Conservation (phyloP, 2,113 vertebrate genomes). For the Eudyptes chrysolophus region DNA sequence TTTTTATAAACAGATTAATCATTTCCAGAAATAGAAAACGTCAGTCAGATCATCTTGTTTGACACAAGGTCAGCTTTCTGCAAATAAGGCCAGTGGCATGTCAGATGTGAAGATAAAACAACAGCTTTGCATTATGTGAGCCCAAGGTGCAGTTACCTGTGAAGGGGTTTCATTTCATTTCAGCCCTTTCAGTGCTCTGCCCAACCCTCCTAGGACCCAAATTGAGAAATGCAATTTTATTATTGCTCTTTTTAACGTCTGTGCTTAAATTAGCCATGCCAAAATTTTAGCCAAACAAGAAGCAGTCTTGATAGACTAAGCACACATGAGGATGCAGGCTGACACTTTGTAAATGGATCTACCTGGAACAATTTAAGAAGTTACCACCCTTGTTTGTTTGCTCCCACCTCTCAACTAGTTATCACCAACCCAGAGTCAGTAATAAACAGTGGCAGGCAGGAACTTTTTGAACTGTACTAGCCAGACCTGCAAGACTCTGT, state of each 20-base stretch:
- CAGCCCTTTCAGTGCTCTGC: neutral
- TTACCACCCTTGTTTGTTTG: neutral
- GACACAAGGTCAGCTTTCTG: slow-evolving; percentile 35
- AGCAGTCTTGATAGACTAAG: neutral
- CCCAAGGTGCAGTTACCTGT: slow-evolving; percentile 10
- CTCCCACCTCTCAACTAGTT: neutral
- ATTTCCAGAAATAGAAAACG: slow-evolving; percentile 65
- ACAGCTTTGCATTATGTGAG: neutral
- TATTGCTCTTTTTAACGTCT: neutral
- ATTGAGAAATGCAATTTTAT: neutral
- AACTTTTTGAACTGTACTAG: neutral
- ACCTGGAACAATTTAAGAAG: neutral
- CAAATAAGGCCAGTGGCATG: neutral
- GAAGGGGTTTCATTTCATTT: neutral
- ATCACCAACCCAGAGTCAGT: neutral
- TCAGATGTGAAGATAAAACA: slow-evolving; percentile 44
- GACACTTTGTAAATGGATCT: neutral
- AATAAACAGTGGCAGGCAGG: neutral
- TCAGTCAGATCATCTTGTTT: neutral
- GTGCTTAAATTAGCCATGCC: neutral
- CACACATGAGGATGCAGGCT: neutral
- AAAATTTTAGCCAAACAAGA: neutral
- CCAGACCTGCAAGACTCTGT: neutral
- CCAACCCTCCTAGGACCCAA: neutral
- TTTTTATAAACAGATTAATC: slow-evolving; percentile 70